phyloP scores from a whole-genome alignment of 2,797 vertebrate genomes.

The Silurus lanzhouensis region DNA sequence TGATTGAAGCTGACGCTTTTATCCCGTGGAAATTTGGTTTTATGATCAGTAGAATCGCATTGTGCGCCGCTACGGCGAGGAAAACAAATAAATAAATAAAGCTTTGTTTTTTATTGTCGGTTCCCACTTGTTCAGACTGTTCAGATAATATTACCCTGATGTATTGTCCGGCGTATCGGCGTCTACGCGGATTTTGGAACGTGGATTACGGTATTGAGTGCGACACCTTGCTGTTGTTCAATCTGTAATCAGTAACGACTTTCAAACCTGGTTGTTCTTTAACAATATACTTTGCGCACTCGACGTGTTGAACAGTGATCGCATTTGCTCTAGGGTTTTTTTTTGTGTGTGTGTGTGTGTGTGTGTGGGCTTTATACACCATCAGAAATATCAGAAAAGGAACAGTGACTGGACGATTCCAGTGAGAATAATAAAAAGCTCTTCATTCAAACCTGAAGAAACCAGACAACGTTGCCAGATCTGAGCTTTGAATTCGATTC shows the following conservation, averaged over 20 bases:
- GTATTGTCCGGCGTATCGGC: not conserved
- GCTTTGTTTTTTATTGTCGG: not conserved
- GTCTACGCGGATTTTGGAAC: not conserved
- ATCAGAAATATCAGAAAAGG: not conserved
- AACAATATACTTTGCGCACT: not conserved
- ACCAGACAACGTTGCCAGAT: not conserved
- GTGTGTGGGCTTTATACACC: not conserved
- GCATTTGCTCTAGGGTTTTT: not conserved
- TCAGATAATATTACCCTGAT: not conserved
- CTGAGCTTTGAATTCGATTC: no score
- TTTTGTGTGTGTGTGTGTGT: not conserved
- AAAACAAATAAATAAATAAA: not conserved
- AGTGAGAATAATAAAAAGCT: not conserved
- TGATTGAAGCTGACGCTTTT: not conserved
- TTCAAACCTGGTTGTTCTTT: not conserved
- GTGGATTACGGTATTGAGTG: not conserved
- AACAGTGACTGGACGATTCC: not conserved
- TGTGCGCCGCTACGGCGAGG: no score
- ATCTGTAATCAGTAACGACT: not conserved
- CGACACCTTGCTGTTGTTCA: not conserved
- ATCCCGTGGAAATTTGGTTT: constrained; percentile 23
- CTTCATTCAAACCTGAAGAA: not conserved
- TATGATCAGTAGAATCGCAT: constrained; percentile 14
- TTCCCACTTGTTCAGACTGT: not conserved
- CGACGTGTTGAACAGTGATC: not conserved